Evolutionary conservation across 2,888 invertebrate species (phyloP).

Genomic region (Macroteleia sp.): DNA sequence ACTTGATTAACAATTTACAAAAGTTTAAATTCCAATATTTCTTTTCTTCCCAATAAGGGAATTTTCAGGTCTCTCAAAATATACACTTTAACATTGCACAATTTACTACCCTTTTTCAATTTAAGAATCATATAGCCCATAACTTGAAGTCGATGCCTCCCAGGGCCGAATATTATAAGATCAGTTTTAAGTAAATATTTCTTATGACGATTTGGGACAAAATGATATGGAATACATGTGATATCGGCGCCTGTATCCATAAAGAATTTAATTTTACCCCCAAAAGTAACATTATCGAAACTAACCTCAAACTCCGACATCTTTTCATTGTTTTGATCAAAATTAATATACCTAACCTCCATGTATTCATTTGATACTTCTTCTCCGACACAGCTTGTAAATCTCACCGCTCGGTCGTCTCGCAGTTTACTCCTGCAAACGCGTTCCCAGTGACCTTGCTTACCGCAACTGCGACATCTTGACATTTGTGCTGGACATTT

Average conservation of each 20-base stretch:
- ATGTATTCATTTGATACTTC: too few relatives aligned
- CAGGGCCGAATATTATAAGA: slow-evolving; percentile 40
- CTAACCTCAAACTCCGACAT: too few relatives aligned
- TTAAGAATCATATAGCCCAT: slow-evolving; percentile 37
- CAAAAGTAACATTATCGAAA: slow-evolving; percentile 1
- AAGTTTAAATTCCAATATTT: slow-evolving; percentile 28
- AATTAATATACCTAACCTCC: too few relatives aligned
- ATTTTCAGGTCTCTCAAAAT: slow-evolving; percentile 46
- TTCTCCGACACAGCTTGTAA: too few relatives aligned
- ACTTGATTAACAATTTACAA: slow-evolving; percentile 16
- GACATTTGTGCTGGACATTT: slow-evolving; percentile 62
- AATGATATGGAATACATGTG: slow-evolving; percentile 37
- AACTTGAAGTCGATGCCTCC: slow-evolving; percentile 33
- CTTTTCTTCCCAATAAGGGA: slow-evolving; percentile 56
- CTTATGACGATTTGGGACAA: slow-evolving; percentile 18
- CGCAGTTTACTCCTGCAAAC: too few relatives aligned
- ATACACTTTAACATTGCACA: slow-evolving; percentile 27
- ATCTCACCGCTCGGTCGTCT: slow-evolving; percentile 58
- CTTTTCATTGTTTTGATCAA: not conserved
- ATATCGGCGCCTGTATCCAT: slow-evolving; percentile 58
- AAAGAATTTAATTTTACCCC: slow-evolving; percentile 22
- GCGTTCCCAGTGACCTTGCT: slow-evolving; percentile 65
- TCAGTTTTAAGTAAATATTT: slow-evolving; percentile 25
- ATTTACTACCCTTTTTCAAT: slow-evolving; percentile 6
- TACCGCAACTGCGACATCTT: slow-evolving; percentile 59